phyloP scores from a whole-genome alignment of 2,113 vertebrate genomes.

The Acrocephalus arundinaceus region DNA sequence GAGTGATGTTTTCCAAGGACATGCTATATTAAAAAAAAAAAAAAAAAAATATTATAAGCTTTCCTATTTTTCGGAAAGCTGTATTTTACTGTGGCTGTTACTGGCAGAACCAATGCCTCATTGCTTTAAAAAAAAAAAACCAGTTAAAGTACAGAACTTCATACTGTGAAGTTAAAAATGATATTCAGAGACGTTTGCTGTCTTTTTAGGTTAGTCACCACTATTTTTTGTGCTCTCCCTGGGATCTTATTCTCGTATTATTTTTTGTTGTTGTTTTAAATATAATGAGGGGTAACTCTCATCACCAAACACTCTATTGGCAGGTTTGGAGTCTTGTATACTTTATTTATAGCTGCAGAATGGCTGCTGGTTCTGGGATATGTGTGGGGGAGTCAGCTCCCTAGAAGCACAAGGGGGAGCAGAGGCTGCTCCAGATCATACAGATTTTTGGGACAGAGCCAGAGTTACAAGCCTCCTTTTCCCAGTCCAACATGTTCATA shows the following conservation, averaged over 20 bases:
- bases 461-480: not conserved
- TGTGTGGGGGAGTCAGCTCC: not conserved
- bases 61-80: not conserved
- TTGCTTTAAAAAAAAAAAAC: not conserved
- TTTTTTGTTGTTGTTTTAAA: not conserved
- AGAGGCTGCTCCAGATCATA: not conserved
- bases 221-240: not conserved
- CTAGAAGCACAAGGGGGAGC: not conserved
- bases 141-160: not conserved
- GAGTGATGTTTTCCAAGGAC: not conserved
- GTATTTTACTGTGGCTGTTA: not conserved
- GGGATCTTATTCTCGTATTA: not conserved
- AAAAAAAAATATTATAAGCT: not conserved
- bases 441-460: not conserved
- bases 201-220: not conserved
- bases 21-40: not conserved
- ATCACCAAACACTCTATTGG: not conserved
- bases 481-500: not conserved
- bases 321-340: not conserved
- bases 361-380: not conserved
- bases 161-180: not conserved
- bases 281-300: not conserved
- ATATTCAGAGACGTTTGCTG: not conserved
- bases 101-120: not conserved
- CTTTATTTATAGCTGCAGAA: not conserved